Percentiles rank a stretch among this genome's conserved stretches.
phyloP scores from a whole-genome alignment of 2,888 invertebrate genomes.

The Drosophila aldrichi region DNA sequence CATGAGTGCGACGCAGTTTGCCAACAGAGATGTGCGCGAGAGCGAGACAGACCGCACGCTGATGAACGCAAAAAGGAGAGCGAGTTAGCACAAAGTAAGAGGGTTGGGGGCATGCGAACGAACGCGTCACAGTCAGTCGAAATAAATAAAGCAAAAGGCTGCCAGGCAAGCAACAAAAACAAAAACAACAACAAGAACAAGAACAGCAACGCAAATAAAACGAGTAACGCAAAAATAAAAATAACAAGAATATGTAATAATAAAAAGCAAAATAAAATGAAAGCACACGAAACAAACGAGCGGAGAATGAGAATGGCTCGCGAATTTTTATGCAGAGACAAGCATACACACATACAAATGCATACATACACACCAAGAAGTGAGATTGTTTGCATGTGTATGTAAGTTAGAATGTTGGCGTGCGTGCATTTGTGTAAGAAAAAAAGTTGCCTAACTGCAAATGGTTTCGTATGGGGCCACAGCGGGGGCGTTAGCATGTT shows the following conservation, averaged over 20 bases:
- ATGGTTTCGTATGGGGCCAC: slow-evolving; percentile 19
- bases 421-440: slow-evolving; percentile 6
- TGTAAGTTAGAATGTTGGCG: slow-evolving; percentile 8
- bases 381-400: not conserved
- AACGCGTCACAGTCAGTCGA: slow-evolving; percentile 69
- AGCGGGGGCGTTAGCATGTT: slow-evolving; percentile 40
- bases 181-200: slow-evolving; percentile 21
- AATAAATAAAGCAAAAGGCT: slow-evolving; percentile 71
- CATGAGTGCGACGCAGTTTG: slow-evolving; percentile 47
- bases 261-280: slow-evolving; percentile 63
- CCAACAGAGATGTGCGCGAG: slow-evolving; percentile 16
- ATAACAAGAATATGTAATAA: slow-evolving; percentile 62
- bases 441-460: slow-evolving; percentile 36
- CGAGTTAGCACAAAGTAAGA: slow-evolving; percentile 19
- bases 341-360: not conserved
- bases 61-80: slow-evolving; percentile 40
- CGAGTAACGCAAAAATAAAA: slow-evolving; percentile 60
- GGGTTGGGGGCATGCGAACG: slow-evolving; percentile 41
- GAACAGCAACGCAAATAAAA: slow-evolving; percentile 56
- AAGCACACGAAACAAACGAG: slow-evolving; percentile 54
- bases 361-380: not conserved
- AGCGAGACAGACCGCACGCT: slow-evolving; percentile 24
- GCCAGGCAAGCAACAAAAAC: slow-evolving; percentile 28
- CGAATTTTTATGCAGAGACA: slow-evolving; percentile 61
- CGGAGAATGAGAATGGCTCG: slow-evolving; percentile 57